Percentiles rank a stretch among this genome's conserved stretches.
Conservation (phyloP, 1,140 invertebrate genomes). For the Mactra quadrangularis region DNA sequence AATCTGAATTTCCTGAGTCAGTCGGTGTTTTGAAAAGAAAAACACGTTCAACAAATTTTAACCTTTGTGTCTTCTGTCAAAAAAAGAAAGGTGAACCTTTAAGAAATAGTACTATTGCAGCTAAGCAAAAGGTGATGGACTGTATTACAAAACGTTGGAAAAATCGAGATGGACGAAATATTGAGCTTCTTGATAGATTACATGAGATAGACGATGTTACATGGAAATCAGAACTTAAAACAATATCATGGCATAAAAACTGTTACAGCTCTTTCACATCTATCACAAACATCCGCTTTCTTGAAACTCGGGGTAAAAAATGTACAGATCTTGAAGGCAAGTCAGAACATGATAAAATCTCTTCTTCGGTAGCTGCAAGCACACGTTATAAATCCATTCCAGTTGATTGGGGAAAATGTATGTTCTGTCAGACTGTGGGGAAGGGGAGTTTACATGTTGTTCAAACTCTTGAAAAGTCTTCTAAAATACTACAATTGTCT, state of each 20-base stretch:
- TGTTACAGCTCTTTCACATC: conserved; percentile 2
- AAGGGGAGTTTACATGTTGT: background rate
- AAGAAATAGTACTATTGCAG: background rate
- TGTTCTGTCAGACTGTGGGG: too few relatives aligned
- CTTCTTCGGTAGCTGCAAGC: background rate
- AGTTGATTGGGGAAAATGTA: background rate
- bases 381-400: background rate
- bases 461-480: background rate
- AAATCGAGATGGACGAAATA: background rate
- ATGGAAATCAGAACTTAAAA: background rate
- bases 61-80: conserved; percentile 1
- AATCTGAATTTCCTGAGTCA: too few relatives aligned
- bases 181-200: background rate
- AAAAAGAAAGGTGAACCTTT: background rate
- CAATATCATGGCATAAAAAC: background rate
- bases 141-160: background rate
- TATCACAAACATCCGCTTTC: background rate
- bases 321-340: background rate
- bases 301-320: too few relatives aligned
- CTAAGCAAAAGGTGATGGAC: background rate
- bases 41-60: background rate
- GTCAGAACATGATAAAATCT: too few relatives aligned
- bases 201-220: background rate
- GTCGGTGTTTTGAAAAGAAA: too few relatives aligned
- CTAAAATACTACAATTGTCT: too few relatives aligned